These are phyloP conservation scores for Pomatorhinus ruficollis DNA, from an alignment of 2,113 vertebrate species.

Conservation along the genomic window DNA sequence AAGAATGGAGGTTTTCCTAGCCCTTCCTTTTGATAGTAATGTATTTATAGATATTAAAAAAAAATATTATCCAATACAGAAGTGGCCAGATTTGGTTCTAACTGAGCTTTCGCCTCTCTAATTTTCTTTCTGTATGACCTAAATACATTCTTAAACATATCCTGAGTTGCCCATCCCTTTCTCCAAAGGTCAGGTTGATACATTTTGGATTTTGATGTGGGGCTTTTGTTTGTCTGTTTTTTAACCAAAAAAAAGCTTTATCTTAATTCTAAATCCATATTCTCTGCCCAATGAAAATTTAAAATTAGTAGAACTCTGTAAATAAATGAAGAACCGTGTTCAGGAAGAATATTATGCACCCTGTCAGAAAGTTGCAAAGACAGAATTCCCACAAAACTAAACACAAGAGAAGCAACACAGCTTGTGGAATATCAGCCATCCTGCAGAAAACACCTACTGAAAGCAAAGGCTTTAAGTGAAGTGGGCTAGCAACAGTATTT, in stretches of 20 bases:
- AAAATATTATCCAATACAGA: not conserved
- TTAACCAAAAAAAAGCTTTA: not conserved
- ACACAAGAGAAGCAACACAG: fast-evolving
- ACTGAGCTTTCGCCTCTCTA: not conserved
- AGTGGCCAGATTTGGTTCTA: not conserved
- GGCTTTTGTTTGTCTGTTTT: not conserved
- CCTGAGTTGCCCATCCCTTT: not conserved
- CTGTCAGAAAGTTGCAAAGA: not conserved
- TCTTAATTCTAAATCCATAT: not conserved
- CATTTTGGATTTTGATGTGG: not conserved
- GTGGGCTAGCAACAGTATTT: not conserved
- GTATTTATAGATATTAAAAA: not conserved
- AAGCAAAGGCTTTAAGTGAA: not conserved
- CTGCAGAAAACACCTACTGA: not conserved
- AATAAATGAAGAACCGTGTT: not conserved
- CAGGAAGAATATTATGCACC: not conserved
- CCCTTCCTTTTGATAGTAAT: not conserved
- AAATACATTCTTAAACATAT: not conserved
- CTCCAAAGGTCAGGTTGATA: not conserved
- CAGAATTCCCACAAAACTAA: fast-evolving
- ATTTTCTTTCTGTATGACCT: not conserved
- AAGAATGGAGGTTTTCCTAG: not conserved
- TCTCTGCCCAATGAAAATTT: not conserved
- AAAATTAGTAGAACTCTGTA: not conserved
- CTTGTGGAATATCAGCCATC: not conserved